A percentile compares a stretch with the other conserved stretches of the same genome.
Conservation (phyloP, 2,797 vertebrate species). For the Phataginus tetradactyla region DNA sequence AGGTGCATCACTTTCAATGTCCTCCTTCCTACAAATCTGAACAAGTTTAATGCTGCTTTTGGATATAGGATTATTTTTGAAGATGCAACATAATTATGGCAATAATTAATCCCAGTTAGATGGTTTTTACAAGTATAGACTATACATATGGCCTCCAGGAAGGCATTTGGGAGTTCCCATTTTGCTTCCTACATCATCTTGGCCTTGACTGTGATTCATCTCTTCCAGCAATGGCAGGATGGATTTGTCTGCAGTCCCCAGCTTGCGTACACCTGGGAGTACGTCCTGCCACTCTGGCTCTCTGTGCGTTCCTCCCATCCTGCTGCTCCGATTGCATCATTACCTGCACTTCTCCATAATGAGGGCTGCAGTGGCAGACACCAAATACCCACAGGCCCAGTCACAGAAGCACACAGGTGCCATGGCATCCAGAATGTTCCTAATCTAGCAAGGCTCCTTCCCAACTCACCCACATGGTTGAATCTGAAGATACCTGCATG, state of each 20-base stretch:
- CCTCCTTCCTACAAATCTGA: not conserved
- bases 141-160: not conserved
- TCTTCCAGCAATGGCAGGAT: not conserved
- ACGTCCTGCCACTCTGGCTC: accelerated
- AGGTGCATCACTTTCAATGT: not conserved
- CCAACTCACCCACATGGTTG: not conserved
- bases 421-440: not conserved
- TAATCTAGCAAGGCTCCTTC: not conserved
- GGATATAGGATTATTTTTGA: not conserved
- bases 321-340: not conserved
- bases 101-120: not conserved
- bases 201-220: not conserved
- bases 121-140: not conserved
- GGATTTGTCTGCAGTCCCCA: accelerated
- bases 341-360: not conserved
- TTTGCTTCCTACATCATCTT: not conserved
- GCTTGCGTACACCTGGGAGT: accelerated
- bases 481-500: not conserved
- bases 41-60: not conserved
- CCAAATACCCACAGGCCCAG: not conserved
- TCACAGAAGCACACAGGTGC: not conserved
- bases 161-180: not conserved
- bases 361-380: not conserved
- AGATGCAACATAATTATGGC: not conserved
- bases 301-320: not conserved